Percentiles rank a stretch among this genome's conserved stretches.
phyloP scores from a whole-genome alignment of 2,888 invertebrate species.

The Uloborus plumipes region DNA sequence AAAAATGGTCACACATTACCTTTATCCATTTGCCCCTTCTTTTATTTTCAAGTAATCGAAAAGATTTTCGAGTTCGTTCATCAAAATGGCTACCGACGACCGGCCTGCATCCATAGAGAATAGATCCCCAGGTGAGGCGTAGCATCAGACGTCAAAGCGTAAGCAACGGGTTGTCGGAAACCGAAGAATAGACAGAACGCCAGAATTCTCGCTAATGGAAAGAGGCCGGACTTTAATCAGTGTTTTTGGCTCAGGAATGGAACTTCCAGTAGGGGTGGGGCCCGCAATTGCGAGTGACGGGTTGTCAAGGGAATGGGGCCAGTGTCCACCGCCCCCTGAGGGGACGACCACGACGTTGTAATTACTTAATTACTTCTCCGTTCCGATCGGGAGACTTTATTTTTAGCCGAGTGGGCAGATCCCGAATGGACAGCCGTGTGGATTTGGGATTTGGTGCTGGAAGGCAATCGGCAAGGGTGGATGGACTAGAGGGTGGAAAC shows the following conservation, averaged over 20 bases:
- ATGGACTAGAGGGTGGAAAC: too few species aligned
- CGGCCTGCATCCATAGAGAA: too few species aligned
- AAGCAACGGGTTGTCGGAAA: constrained; percentile 3
- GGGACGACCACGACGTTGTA: constrained; percentile 39
- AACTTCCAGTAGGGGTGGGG: constrained; percentile 32
- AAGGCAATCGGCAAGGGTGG: constrained; percentile 1
- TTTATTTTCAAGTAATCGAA: too few species aligned
- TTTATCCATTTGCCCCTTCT: too few species aligned
- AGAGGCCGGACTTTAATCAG: constrained; percentile 54
- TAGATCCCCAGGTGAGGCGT: constrained; percentile 12
- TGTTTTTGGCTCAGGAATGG: constrained; percentile 38
- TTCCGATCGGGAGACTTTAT: constrained; percentile 42
- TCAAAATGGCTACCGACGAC: too few species aligned
- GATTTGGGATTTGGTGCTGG: constrained; percentile 19
- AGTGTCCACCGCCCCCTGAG: constrained; percentile 41
- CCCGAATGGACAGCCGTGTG: constrained; percentile 19
- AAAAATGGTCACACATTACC: too few species aligned
- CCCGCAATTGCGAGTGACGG: constrained; percentile 36
- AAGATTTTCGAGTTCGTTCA: too few species aligned
- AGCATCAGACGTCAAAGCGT: constrained; percentile 1
- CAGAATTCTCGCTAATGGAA: constrained; percentile 10
- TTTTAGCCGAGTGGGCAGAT: constrained; percentile 44
- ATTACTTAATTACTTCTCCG: constrained; percentile 58
- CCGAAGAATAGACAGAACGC: constrained; percentile 2
- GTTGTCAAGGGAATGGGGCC: constrained; percentile 49